Percentiles rank a stretch among this genome's conserved stretches.
Conservation (phyloP, 2,797 vertebrate genomes). For the Orientallactaga sibirica region DNA sequence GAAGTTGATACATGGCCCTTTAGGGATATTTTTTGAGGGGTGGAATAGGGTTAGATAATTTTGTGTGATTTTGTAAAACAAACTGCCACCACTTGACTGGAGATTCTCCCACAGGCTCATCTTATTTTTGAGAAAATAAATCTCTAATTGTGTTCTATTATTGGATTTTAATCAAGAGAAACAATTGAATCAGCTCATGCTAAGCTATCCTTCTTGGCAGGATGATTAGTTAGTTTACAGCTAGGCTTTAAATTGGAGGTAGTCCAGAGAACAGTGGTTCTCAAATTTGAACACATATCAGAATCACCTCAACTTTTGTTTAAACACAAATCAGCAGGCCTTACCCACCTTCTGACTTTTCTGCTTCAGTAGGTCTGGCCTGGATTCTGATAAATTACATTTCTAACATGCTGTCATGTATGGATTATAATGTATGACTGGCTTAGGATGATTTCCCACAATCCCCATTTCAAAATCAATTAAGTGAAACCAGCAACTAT, state of each 20-base stretch:
- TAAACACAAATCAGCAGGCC: neutral
- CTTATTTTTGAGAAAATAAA: slow-evolving; percentile 60
- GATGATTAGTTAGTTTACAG: slow-evolving; percentile 49
- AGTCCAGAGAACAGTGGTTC: neutral
- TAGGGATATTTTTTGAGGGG: neutral
- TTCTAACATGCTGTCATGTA: neutral
- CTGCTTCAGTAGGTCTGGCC: neutral
- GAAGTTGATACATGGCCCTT: neutral
- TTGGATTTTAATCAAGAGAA: slow-evolving; percentile 71
- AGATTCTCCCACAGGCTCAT: slow-evolving; percentile 39
- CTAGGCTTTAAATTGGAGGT: neutral
- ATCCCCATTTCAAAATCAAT: neutral
- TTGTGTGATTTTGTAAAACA: slow-evolving; percentile 29
- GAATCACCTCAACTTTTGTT: neutral
- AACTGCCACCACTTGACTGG: slow-evolving; percentile 32
- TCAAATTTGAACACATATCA: neutral
- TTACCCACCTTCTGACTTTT: neutral
- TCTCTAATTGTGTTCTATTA: slow-evolving; percentile 52
- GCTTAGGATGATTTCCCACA: slow-evolving; percentile 6
- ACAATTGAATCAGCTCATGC: neutral
- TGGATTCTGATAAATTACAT: neutral
- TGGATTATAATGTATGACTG: neutral
- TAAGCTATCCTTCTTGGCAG: neutral
- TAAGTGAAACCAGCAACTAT: slow-evolving; percentile 16
- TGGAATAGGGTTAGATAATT: neutral